phyloP scores from a whole-genome alignment of 1,140 invertebrate species.

The Diuraphis noxia region DNA sequence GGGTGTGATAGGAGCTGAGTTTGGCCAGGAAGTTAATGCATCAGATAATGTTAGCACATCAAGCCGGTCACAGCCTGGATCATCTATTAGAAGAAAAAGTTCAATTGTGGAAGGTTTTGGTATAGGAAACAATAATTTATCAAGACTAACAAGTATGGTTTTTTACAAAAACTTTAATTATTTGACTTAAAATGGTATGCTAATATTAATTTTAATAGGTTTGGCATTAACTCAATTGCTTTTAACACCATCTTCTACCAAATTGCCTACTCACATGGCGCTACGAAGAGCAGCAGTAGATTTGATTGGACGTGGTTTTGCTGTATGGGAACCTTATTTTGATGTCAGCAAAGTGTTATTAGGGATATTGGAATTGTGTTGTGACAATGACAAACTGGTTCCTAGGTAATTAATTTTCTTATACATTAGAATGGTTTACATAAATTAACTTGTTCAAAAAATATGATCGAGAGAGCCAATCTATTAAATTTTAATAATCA shows the following conservation, averaged over 20 bases:
- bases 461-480: background rate
- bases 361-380: conserved; percentile 90
- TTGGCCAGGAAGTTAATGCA: conserved; percentile 83
- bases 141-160: conserved; percentile 79
- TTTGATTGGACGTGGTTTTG: conserved; percentile 93
- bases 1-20: conserved; percentile 97
- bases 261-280: conserved; percentile 85
- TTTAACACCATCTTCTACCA: conserved; percentile 78
- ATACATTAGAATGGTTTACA: background rate
- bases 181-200: background rate
- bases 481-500: background rate
- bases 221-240: conserved; percentile 91
- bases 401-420: conserved; percentile 66
- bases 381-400: conserved; percentile 88
- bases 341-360: conserved; percentile 93
- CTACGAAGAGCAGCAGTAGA: conserved; percentile 94
- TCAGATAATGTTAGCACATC: conserved; percentile 55
- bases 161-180: background rate
- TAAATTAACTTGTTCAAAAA: background rate
- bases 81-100: conserved; percentile 72
- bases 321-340: conserved; percentile 97
- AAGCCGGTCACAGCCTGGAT: background rate
- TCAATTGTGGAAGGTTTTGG: conserved; percentile 88
- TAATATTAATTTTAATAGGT: conserved; percentile 61
- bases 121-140: conserved; percentile 88